phyloP scores from a whole-genome alignment of 1,140 invertebrate species.

The Drosophila orena region DNA sequence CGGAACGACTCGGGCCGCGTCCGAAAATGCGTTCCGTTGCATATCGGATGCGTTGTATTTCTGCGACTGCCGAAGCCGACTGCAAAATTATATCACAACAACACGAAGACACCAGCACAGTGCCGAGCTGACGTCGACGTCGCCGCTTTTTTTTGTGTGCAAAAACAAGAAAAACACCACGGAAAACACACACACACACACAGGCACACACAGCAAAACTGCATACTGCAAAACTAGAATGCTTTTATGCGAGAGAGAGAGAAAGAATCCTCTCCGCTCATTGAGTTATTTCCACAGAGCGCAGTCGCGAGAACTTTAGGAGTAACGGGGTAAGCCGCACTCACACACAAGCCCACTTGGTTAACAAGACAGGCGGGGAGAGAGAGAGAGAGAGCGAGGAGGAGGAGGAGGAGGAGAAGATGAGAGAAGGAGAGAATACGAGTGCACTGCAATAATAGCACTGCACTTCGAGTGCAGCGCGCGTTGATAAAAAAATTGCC shows the following conservation, averaged over 20 bases:
- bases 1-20: slow-evolving; percentile 85
- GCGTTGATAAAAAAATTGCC: slow-evolving; percentile 72
- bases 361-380: neutral
- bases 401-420: neutral
- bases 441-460: slow-evolving; percentile 55
- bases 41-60: slow-evolving; percentile 85
- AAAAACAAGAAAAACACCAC: slow-evolving; percentile 20
- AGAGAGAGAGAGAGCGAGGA: too few relatives aligned
- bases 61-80: slow-evolving; percentile 84
- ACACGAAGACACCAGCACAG: slow-evolving; percentile 70
- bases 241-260: slow-evolving; percentile 19
- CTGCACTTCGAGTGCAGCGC: slow-evolving; percentile 69
- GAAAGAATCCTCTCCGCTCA: slow-evolving; percentile 3
- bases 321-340: slow-evolving; percentile 65
- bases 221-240: slow-evolving; percentile 79
- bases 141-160: slow-evolving; percentile 20
- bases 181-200: slow-evolving; percentile 1
- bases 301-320: slow-evolving; percentile 80
- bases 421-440: slow-evolving; percentile 24
- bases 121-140: slow-evolving; percentile 58
- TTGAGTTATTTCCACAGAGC: slow-evolving; percentile 66
- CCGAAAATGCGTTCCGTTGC: slow-evolving; percentile 85
- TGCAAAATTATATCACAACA: slow-evolving; percentile 84
- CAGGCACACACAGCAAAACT: slow-evolving; percentile 51
- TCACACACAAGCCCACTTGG: slow-evolving; percentile 1